Percentiles rank a stretch among this genome's conserved stretches.
These are phyloP conservation scores for Archaeoteleia sp. DNA, from an alignment of 2,888 invertebrate genomes.

Conservation along the genomic window DNA sequence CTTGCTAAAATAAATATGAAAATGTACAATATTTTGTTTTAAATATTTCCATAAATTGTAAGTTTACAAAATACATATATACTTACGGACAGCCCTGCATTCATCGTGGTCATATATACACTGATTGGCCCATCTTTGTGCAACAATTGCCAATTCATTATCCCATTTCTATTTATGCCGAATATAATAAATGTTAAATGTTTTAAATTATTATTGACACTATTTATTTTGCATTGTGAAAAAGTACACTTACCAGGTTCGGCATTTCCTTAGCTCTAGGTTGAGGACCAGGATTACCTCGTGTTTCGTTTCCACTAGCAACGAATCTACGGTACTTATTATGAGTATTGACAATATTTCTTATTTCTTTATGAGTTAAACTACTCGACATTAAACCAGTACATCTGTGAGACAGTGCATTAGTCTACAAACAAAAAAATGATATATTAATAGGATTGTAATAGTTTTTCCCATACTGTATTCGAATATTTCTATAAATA, in stretches of 20 bases:
- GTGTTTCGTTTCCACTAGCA: conserved; percentile 53
- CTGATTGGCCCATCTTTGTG: conserved; percentile 75
- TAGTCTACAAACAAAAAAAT: conserved; percentile 8
- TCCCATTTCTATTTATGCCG: conserved; percentile 63
- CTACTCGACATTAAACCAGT: conserved; percentile 3
- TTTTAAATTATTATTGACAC: conserved; percentile 1
- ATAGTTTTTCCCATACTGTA: conserved; percentile 19
- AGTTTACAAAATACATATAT: background rate
- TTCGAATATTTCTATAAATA: no score
- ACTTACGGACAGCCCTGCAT: conserved; percentile 70
- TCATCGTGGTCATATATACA: conserved; percentile 72
- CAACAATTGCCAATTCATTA: conserved; percentile 71
- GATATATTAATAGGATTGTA: background rate
- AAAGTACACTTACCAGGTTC: conserved; percentile 54
- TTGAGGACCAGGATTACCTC: conserved; percentile 59
- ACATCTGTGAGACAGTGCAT: conserved; percentile 19
- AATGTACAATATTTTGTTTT: background rate
- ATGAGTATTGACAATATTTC: conserved; percentile 43
- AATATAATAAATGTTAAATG: conserved; percentile 6
- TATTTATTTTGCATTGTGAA: background rate
- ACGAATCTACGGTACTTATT: conserved; percentile 52
- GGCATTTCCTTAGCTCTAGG: conserved; percentile 54
- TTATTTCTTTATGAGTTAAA: conserved; percentile 21
- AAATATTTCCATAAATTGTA: conserved; percentile 11
- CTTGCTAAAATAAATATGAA: background rate